Percentiles rank a stretch among this genome's conserved stretches.
Conservation (phyloP, 2,888 invertebrate genomes). For the Notodonta ziczac region DNA sequence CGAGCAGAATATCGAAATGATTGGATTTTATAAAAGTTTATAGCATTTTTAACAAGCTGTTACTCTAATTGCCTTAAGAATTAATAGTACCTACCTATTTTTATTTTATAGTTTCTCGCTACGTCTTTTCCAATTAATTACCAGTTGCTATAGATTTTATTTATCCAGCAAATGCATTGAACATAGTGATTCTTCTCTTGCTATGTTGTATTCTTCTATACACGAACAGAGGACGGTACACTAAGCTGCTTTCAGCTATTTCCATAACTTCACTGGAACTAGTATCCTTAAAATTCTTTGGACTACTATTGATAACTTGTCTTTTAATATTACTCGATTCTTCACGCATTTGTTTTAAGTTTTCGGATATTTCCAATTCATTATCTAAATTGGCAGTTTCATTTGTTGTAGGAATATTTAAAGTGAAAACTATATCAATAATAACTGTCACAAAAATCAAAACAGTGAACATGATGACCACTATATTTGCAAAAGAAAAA, state of each 20-base stretch:
- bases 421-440: background rate
- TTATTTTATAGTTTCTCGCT: slow-evolving; percentile 16
- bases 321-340: background rate
- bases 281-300: background rate
- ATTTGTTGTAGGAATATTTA: background rate
- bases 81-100: slow-evolving; percentile 3
- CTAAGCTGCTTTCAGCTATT: slow-evolving; percentile 62
- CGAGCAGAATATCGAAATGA: slow-evolving; percentile 16
- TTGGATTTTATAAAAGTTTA: slow-evolving; percentile 7
- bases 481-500: background rate
- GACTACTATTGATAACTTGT: background rate
- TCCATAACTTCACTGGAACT: slow-evolving; percentile 45
- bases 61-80: slow-evolving; percentile 17
- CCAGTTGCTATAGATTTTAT: slow-evolving; percentile 3
- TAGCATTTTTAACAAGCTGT: slow-evolving; percentile 21
- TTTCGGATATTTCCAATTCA: background rate
- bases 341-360: background rate
- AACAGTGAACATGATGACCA: slow-evolving; percentile 8
- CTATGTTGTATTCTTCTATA: slow-evolving; percentile 73
- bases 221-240: slow-evolving; percentile 69
- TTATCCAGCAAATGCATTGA: slow-evolving; percentile 74
- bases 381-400: background rate
- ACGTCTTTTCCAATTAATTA: background rate
- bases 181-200: slow-evolving; percentile 73
- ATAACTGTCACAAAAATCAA: background rate